A percentile compares a stretch with the other conserved stretches of the same genome.
phyloP scores from a whole-genome alignment of 2,888 invertebrate species.

The Cephus rjabovi region DNA sequence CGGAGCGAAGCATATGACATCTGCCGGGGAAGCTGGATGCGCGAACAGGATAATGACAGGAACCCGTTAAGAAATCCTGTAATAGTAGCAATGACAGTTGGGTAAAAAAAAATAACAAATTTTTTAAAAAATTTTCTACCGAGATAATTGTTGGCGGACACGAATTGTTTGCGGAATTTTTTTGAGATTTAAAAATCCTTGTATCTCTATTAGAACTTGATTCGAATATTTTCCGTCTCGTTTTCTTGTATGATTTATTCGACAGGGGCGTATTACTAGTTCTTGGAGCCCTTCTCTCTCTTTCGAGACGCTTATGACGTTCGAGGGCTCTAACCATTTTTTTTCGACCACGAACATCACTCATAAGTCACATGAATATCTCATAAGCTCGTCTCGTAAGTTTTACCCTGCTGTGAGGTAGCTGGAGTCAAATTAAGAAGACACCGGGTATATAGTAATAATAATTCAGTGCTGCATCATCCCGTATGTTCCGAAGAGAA shows the following conservation, averaged over 20 bases:
- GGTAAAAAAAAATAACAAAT: not conserved
- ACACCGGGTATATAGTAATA: constrained; percentile 22
- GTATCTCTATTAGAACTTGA: not conserved
- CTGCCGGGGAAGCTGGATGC: constrained; percentile 31
- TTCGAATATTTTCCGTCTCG: not conserved
- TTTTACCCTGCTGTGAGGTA: constrained; percentile 17
- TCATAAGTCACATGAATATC: constrained; percentile 29
- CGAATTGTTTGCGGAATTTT: not conserved
- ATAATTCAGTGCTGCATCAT: constrained; percentile 20
- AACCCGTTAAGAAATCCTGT: not conserved
- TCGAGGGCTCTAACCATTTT: constrained; percentile 5
- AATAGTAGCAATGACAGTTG: not conserved
- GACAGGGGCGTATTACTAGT: not conserved
- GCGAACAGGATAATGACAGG: not conserved
- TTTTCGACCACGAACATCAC: not conserved
- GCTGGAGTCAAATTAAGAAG: constrained; percentile 34
- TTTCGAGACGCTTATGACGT: not conserved
- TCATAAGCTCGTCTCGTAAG: constrained; percentile 28
- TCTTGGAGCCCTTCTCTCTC: not conserved
- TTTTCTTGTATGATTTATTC: not conserved
- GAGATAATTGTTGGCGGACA: not conserved
- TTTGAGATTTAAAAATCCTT: not conserved
- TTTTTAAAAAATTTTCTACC: not conserved
- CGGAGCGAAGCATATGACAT: constrained; percentile 45
- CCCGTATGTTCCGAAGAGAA: constrained; percentile 23